A percentile compares a stretch with the other conserved stretches of the same genome.
These are phyloP conservation scores for Ernsta delagoae DNA, from an alignment of 2,888 invertebrate species.

Conservation along the genomic window DNA sequence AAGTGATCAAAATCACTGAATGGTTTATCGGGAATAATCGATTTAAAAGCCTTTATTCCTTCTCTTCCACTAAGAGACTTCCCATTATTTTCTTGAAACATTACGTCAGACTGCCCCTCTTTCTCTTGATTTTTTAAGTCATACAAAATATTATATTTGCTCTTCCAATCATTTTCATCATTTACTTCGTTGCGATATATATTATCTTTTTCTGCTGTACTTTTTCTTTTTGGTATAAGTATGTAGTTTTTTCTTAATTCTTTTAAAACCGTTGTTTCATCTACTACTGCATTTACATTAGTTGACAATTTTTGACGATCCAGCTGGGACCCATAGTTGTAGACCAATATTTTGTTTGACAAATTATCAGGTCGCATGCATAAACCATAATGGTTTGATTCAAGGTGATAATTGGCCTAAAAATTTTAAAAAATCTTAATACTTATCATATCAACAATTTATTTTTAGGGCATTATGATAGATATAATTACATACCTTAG, in stretches of 20 bases:
- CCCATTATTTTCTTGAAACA: background rate
- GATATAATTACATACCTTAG: constrained; percentile 1
- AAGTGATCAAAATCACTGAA: background rate
- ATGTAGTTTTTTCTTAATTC: constrained; percentile 75
- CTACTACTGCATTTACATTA: constrained; percentile 43
- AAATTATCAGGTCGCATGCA: constrained; percentile 11
- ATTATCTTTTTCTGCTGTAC: constrained; percentile 42
- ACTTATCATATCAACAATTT: too few species aligned
- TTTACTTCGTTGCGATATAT: constrained; percentile 41
- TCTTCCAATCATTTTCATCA: constrained; percentile 68
- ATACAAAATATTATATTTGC: constrained; percentile 74
- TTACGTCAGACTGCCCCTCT: constrained; percentile 27
- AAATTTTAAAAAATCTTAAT: too few species aligned
- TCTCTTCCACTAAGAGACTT: background rate
- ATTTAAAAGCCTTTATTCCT: background rate
- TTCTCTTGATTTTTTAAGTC: constrained; percentile 64
- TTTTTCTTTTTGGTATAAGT: constrained; percentile 61
- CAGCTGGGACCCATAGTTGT: background rate
- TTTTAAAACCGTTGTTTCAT: constrained; percentile 58
- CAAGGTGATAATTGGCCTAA: constrained; percentile 10
- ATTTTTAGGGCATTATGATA: background rate
- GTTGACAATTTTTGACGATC: constrained; percentile 7
- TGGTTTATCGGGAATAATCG: background rate
- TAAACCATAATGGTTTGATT: constrained; percentile 1
- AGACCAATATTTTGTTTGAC: background rate